Evolutionary conservation across 2,113 vertebrate species (phyloP).

Genomic region (Hemicordylus capensis): DNA sequence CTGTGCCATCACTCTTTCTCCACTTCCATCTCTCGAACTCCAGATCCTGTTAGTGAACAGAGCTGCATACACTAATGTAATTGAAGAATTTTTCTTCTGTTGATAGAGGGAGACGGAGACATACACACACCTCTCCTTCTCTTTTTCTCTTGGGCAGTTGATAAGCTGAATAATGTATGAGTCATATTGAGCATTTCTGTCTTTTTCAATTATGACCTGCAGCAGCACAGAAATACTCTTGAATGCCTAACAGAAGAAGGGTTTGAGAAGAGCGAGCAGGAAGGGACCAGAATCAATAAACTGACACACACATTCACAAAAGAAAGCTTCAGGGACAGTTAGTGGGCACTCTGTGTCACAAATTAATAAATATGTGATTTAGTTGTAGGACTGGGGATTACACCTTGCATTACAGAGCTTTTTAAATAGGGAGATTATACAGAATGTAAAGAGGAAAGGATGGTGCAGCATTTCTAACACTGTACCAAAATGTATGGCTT

Average conservation of each 20-base stretch:
- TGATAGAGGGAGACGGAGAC: constrained; percentile 61
- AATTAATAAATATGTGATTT: constrained; percentile 74
- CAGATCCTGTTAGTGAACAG: constrained; percentile 62
- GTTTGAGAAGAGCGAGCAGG: constrained; percentile 38
- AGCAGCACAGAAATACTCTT: constrained; percentile 63
- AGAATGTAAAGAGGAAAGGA: constrained; percentile 35
- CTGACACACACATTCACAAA: constrained; percentile 55
- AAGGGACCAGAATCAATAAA: constrained; percentile 65
- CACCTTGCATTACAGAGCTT: constrained; percentile 39
- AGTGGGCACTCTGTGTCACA: constrained; percentile 49
- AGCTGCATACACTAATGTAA: constrained; percentile 56
- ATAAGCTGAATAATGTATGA: constrained; percentile 78
- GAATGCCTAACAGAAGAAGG: constrained; percentile 56
- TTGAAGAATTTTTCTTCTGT: constrained; percentile 74
- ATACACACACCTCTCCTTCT: constrained; percentile 68
- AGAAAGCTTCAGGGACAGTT: constrained; percentile 59
- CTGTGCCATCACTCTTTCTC: constrained; percentile 44
- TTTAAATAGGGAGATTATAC: constrained; percentile 44
- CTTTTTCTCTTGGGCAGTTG: constrained; percentile 68
- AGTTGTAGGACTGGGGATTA: constrained; percentile 45
- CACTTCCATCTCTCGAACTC: constrained; percentile 37
- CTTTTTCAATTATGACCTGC: constrained; percentile 74
- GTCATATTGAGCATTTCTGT: constrained; percentile 74
- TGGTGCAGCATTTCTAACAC: background rate
- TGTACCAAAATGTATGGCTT: background rate